A percentile compares a stretch with the other conserved stretches of the same genome.
Conservation (phyloP, 2,113 vertebrate genomes). For the Leucopsar rothschildi region DNA sequence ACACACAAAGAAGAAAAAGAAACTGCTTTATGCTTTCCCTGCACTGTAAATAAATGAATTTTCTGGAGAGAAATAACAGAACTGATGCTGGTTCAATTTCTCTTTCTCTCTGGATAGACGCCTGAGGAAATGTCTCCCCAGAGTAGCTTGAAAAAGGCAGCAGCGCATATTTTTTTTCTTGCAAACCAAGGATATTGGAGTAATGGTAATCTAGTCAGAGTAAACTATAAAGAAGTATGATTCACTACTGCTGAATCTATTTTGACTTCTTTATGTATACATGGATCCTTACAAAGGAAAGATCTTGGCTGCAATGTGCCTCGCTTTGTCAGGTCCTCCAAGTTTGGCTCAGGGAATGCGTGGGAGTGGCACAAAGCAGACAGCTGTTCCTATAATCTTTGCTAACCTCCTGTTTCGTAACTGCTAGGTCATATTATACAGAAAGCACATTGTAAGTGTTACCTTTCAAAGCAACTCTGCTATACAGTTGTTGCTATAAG, state of each 20-base stretch:
- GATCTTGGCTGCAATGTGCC: background rate
- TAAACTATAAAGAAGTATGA: background rate
- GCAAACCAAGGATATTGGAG: background rate
- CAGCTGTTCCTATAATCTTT: constrained; percentile 42
- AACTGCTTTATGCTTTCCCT: background rate
- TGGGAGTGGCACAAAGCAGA: constrained; percentile 9
- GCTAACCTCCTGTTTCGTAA: constrained; percentile 8
- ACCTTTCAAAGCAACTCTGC: constrained; percentile 19
- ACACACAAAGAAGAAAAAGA: background rate
- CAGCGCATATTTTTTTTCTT: background rate
- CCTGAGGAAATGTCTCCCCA: background rate
- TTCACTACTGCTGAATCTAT: background rate
- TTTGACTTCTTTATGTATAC: background rate
- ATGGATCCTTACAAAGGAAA: background rate
- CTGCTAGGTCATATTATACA: background rate
- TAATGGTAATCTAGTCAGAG: background rate
- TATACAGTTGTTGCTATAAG: constrained; percentile 16
- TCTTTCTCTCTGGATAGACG: background rate
- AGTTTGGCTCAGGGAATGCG: background rate
- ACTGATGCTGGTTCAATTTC: background rate
- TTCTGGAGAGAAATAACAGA: background rate
- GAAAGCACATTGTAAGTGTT: constrained; percentile 16
- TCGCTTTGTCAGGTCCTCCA: background rate
- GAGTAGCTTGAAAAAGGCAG: background rate
- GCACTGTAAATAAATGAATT: background rate